Base-by-base conservation (phyloP, 2,113 vertebrate species). In the Silurus asotus region DNA sequence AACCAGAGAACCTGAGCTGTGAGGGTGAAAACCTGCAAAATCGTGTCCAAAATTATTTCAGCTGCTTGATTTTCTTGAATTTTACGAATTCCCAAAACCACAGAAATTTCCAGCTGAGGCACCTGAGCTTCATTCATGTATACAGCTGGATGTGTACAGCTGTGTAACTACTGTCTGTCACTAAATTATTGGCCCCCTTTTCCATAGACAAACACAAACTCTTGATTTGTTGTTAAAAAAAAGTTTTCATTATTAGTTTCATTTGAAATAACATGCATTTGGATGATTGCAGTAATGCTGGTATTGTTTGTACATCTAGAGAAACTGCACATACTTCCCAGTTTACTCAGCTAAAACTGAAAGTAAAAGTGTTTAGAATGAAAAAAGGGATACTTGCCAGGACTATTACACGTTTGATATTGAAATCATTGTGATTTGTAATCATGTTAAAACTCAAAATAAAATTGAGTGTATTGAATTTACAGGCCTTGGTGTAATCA, bases 351-450 rank as follows among this genome's bases (percentile, higher is more conserved):
- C n/a, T 67, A 9, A 58, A 81, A 81, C 37, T 61, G 77, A 86
- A 86, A 86, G 78, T 82, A 86, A 86, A 82, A 86, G 85, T 82
- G 45, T 81, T 74, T 58, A 49, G 10, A 61, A 14, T 58, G 23
- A 9, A 76, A 28, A 20, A 67, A 78, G 7, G 7, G 11, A 61
- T 5, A 65, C 15, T 64, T 64, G 2, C 14, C 25, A 8, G 45
- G 14, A 28, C 7, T 49, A 6, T 65, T 53, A 45, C 25, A 83
- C 10, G 6, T 23, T 14, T 7, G 19, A 53, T 53, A 55, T 2
- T 0, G 17, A 45, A 45, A 61, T 23, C 6, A 61, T 11, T 13
- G 1, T 10, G 13, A 78, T 45, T 79, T 78, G 37, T 55, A 8
- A 20, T 58, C 1, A 28, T 58, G 37, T 2, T 55, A 28, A 28